Conservation (phyloP, 2,797 vertebrate species). For the Acipenser ruthenus region DNA sequence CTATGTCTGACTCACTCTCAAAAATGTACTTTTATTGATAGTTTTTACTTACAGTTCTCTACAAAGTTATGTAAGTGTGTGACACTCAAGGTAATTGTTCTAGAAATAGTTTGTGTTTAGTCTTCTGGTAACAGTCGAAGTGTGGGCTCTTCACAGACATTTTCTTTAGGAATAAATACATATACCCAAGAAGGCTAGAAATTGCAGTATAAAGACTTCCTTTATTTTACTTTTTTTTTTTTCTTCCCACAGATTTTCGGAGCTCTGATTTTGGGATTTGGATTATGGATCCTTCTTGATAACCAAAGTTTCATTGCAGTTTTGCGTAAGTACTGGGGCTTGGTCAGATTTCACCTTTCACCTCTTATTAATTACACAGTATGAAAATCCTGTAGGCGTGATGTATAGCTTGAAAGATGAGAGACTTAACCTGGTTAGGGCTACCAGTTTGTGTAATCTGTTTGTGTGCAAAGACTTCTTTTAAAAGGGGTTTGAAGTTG, state of each 20-base stretch:
- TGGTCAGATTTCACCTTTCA: neutral
- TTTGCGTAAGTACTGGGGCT: conserved; percentile 67
- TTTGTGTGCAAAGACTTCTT: too few species aligned
- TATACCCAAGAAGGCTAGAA: conserved; percentile 19
- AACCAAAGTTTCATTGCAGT: conserved; percentile 81
- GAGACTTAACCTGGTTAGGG: too few species aligned
- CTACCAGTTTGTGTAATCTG: too few species aligned
- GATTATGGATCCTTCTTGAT: conserved; percentile 88
- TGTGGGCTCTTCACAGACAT: conserved; percentile 1
- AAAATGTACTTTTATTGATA: too few species aligned
- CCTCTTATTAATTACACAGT: too few species aligned
- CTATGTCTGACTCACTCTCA: too few species aligned
- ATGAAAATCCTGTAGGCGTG: too few species aligned
- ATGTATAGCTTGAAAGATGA: too few species aligned
- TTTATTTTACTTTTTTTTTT: conserved; percentile 17
- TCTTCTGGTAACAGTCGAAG: neutral
- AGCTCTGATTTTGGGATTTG: conserved; percentile 76
- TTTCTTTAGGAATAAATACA: too few species aligned
- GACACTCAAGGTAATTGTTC: neutral
- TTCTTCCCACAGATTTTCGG: conserved; percentile 70
- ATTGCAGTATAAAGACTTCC: conserved; percentile 19
- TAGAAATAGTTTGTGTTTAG: neutral
- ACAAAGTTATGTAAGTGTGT: neutral
- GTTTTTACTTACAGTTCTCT: too few species aligned
- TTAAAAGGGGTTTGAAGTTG: too few species aligned